Base-by-base conservation (phyloP, 1,140 invertebrate genomes). In the Cotesia chilonis region DNA sequence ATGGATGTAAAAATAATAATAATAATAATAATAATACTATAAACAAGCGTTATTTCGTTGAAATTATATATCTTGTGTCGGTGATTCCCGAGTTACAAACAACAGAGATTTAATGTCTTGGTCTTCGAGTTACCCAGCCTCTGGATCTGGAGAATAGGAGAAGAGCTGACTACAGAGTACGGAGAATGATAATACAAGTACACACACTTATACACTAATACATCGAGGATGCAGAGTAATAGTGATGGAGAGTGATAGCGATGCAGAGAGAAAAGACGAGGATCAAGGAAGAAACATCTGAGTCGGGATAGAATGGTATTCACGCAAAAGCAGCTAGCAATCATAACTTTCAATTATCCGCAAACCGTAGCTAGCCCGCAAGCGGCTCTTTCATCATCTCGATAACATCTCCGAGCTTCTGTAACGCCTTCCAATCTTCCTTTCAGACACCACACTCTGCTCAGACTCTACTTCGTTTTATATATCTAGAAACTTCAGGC, bases 311-410 rank as follows among this genome's bases (percentile, higher is more conserved):
- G 41, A 47, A 47, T 47, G 10, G 41, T 47, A 47, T 10, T 47
- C 41, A 47, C 41, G 41, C 41, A 47, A 47, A 47, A 47, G 57
- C 57, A 28, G 20, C 14, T 20, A 28, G 57, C 57, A 59, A 59
- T 59, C 57, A 59, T 59, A 59, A 59, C 57, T 59, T 59, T 59
- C 57, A 59, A 59, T 59, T 59, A 59, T 59, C 28, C 57, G 57
- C 57, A 59, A 59, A 59, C 57, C 57, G 57, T 59, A 59, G 57
- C 57, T 59, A 59, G 57, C 57, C 57, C 57, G 57, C 57, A 20
- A 59, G 57, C 57, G 57, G 57, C 57, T 59, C 57, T 59, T 59
- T 59, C 57, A 59, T 59, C 57, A 59, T 59, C 57, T 59, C 57
- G 57, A 59, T 59, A 59, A 59, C 57, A 59, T 59, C 57, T 59